Conservation (phyloP, 2,888 invertebrate genomes). For the Trissolcus japonicus region DNA sequence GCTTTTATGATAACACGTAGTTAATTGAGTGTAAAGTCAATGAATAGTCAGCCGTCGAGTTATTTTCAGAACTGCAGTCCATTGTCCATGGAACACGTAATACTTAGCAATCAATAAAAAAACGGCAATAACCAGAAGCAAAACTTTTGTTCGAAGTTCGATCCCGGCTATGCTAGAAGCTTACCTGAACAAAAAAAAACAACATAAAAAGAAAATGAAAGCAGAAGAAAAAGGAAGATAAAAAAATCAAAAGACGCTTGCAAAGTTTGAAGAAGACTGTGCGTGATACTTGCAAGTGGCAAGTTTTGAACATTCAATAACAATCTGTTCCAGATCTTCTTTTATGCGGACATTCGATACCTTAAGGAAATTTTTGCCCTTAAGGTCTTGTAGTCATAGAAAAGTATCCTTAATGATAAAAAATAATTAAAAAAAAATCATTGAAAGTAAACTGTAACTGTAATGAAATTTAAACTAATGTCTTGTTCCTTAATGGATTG, state of each 20-base stretch:
- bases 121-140: conserved; percentile 51
- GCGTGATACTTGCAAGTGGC: conserved; percentile 69
- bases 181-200: conserved; percentile 47
- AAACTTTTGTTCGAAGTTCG: conserved; percentile 49
- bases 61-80: conserved; percentile 43
- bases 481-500: too few species aligned
- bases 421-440: too few species aligned
- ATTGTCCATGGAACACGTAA: conserved; percentile 51
- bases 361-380: conserved; percentile 35
- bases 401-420: too few species aligned
- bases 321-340: conserved; percentile 61
- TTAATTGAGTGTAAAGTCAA: conserved; percentile 53
- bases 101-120: conserved; percentile 54
- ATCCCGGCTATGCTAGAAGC: conserved; percentile 53
- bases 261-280: conserved; percentile 65
- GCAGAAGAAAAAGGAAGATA: conserved; percentile 34
- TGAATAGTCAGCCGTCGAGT: conserved; percentile 45
- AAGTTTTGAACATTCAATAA: conserved; percentile 73
- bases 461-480: too few species aligned
- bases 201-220: conserved; percentile 30
- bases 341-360: conserved; percentile 48
- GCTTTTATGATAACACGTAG: conserved; percentile 27
- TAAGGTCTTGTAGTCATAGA: too few species aligned
- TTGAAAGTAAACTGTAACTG: too few species aligned
- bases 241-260: conserved; percentile 63